Conservation (phyloP, 1,140 invertebrate genomes). For the Coelopa frigida region DNA sequence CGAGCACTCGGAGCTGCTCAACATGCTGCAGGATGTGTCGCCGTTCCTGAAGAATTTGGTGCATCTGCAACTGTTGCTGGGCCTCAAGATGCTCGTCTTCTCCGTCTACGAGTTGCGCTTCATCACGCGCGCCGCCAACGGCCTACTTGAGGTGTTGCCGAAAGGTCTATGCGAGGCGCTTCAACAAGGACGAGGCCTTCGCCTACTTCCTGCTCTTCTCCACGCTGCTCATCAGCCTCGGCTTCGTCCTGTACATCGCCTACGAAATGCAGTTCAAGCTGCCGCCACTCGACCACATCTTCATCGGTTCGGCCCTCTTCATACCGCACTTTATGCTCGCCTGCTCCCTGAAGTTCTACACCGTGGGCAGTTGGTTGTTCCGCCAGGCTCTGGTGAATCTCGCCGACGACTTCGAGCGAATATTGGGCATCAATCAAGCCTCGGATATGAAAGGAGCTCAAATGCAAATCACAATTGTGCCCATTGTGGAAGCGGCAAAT, state of each 20-base stretch:
- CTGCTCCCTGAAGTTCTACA: slow-evolving; percentile 24
- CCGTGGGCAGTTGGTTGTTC: slow-evolving; percentile 19
- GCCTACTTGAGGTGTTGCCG: slow-evolving; percentile 14
- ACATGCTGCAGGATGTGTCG: slow-evolving; percentile 24
- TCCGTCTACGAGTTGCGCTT: slow-evolving; percentile 20
- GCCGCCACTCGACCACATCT: slow-evolving; percentile 27
- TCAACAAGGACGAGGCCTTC: slow-evolving; percentile 11
- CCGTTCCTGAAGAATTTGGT: slow-evolving; percentile 25
- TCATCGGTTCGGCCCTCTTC: slow-evolving; percentile 27
- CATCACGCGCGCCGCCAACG: slow-evolving; percentile 15
- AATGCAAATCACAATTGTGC: too few relatives aligned
- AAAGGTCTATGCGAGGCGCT: neutral
- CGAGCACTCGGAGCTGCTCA: slow-evolving; percentile 19
- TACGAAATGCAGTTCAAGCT: slow-evolving; percentile 35
- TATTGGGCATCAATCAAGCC: too few relatives aligned
- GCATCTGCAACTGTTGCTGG: slow-evolving; percentile 24
- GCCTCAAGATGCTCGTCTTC: slow-evolving; percentile 24
- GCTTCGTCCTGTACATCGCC: slow-evolving; percentile 23
- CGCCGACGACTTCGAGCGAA: too few relatives aligned
- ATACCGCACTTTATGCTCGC: slow-evolving; percentile 28
- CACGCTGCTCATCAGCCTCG: slow-evolving; percentile 23
- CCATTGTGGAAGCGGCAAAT: neutral
- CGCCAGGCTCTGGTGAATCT: slow-evolving; percentile 12
- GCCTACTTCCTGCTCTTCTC: slow-evolving; percentile 25
- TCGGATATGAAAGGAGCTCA: too few relatives aligned